Evolutionary conservation across 1,140 invertebrate species (phyloP), one percentile per base, ranked within the genome.

Genomic region (Probaryconus sp.): DNA sequence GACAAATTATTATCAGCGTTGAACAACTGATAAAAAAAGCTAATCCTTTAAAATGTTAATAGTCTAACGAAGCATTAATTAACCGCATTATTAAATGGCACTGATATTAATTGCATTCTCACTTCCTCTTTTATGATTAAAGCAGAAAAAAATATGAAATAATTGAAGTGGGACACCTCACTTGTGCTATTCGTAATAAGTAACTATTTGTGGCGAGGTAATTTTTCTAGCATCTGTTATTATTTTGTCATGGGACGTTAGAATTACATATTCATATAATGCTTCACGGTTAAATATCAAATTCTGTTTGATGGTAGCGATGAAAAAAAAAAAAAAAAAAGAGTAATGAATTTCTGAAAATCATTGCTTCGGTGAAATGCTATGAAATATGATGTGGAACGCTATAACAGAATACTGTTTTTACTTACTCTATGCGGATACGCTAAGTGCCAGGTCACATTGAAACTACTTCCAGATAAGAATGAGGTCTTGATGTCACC

Each of bases 401-500:
- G 16, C 31, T 42, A 43, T 28, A 38, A 42, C 11, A 16, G 24
- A 47, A 53, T 40, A 50, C 42, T 14, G 26, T 75, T 69, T 71
- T 72, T 37, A 90, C 93, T 94, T 90, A 97, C 96, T 89, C 91
- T 89, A 83, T 98, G 96, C 3, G 97, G 95, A 89, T 97, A 97
- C 5, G 95, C 95, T 77, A 98, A 90, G 88, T 97, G 95, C 96
- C 96, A 98, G 55, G 96, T 93, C 42, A 97, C 92, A 85, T 96
- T 97, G 82, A 98, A 93, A 61, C 91, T 91, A 71, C 94, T 92
- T 61, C 95, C 95, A 21, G 94, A 91, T 67, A 94, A 82, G 73
- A 97, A 89, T n/a, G 93, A 92, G 37, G 96, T 97, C 82, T 91
- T 92, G 65, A 93, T 90, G 75, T 91, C 90, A 76, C 94, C 94